phyloP scores from a whole-genome alignment of 2,888 invertebrate genomes.

The Thalpophila matura region DNA sequence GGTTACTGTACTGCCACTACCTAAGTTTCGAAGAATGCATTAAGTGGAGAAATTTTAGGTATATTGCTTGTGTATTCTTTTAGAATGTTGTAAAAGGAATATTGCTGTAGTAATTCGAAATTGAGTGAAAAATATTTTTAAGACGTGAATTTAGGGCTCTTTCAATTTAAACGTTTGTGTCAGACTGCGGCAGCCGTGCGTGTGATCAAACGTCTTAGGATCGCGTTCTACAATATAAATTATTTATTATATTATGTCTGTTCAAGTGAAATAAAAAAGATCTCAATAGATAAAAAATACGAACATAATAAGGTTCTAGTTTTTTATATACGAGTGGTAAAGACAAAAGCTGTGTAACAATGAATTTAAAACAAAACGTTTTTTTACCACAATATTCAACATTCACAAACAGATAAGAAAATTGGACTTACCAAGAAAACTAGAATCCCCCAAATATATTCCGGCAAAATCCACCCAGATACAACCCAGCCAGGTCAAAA shows the following conservation, averaged over 20 bases:
- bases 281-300: no score
- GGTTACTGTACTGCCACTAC: conserved; percentile 50
- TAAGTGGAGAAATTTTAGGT: conserved; percentile 42
- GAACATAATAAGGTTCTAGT: no score
- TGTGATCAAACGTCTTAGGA: no score
- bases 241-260: no score
- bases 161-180: no score
- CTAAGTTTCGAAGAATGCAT: conserved; percentile 55
- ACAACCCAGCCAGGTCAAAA: conserved; percentile 37
- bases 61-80: conserved; percentile 20
- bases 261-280: no score
- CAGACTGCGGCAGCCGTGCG: no score
- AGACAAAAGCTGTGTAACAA: not conserved
- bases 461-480: conserved; percentile 20
- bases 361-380: not conserved
- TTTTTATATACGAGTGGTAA: not conserved
- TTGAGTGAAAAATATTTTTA: not conserved
- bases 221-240: no score
- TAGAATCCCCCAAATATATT: conserved; percentile 14
- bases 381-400: not conserved
- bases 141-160: no score
- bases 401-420: not conserved
- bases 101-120: not conserved
- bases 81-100: not conserved
- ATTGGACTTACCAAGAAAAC: not conserved